A percentile compares a stretch with the other conserved stretches of the same genome.
phyloP scores from a whole-genome alignment of 1,140 invertebrate species.

The Eumeta japonica region DNA sequence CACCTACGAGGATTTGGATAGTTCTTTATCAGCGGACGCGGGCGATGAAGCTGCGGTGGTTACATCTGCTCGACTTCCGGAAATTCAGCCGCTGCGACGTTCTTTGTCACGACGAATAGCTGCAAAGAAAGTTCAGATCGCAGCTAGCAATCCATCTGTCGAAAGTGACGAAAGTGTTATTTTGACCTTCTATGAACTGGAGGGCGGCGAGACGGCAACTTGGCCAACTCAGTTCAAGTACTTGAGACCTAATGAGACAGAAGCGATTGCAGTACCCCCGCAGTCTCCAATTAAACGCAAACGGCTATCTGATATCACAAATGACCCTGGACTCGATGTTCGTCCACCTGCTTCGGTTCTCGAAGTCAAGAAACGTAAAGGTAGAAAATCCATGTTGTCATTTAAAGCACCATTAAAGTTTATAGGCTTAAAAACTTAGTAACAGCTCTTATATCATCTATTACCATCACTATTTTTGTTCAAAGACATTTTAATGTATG shows the following conservation, averaged over 20 bases:
- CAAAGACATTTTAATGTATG: no score
- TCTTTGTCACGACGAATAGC: conserved; percentile 40
- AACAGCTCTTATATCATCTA: neutral
- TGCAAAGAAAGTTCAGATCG: conserved; percentile 49
- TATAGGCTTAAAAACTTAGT: conserved; percentile 12
- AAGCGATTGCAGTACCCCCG: conserved; percentile 32
- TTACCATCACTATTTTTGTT: no score
- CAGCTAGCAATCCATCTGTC: conserved; percentile 44
- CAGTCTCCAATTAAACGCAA: conserved; percentile 35
- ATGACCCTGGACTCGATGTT: conserved; percentile 2
- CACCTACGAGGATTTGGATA: conserved; percentile 53
- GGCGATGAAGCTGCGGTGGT: conserved; percentile 58
- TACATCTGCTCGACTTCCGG: conserved; percentile 56
- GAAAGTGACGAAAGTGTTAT: conserved; percentile 54
- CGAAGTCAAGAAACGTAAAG: conserved; percentile 39
- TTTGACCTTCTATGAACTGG: conserved; percentile 51
- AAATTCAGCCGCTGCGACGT: conserved; percentile 44
- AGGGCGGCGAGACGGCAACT: conserved; percentile 19
- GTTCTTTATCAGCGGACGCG: conserved; percentile 58
- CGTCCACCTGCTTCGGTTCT: conserved; percentile 22
- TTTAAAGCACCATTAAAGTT: conserved; percentile 57
- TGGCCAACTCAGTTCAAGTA: conserved; percentile 50
- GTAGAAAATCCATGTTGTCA: conserved; percentile 41
- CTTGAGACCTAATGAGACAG: conserved; percentile 29
- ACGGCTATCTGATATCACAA: conserved; percentile 27